These are phyloP conservation scores for Malurus cyaneus DNA, from an alignment of 2,113 vertebrate genomes.

Conservation along the genomic window DNA sequence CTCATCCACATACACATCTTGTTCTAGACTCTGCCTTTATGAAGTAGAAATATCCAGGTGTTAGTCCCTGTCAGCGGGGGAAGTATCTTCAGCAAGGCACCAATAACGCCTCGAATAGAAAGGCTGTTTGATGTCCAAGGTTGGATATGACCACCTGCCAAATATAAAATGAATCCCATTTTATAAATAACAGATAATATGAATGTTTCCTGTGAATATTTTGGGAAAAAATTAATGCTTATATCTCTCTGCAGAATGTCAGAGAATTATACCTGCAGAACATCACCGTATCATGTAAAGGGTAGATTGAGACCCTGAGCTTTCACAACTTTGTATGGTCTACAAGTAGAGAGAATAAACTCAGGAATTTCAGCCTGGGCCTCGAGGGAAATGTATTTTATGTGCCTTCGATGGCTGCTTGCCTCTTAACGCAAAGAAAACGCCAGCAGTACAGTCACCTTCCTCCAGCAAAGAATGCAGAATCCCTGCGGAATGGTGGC, in stretches of 20 bases:
- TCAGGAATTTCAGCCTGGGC: background rate
- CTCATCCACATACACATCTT: background rate
- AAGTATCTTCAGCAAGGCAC: background rate
- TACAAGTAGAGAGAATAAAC: background rate
- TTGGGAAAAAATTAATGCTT: background rate
- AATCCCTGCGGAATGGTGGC: background rate
- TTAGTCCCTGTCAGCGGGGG: too few relatives aligned
- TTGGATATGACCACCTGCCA: background rate
- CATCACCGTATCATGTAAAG: background rate
- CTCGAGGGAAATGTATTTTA: background rate
- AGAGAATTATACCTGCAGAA: background rate
- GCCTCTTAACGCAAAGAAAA: background rate
- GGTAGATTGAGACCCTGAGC: background rate
- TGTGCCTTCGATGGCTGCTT: background rate
- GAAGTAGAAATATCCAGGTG: background rate
- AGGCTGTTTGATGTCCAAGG: background rate
- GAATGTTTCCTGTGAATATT: background rate
- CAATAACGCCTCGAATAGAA: background rate
- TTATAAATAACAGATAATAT: background rate
- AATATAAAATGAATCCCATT: background rate
- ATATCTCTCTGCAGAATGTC: background rate
- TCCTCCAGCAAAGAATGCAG: background rate
- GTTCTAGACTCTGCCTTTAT: background rate
- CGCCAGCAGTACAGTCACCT: background rate
- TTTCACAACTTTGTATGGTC: background rate